These are phyloP conservation scores for Rhynchonycteris naso DNA, from an alignment of 2,797 vertebrate species.

Conservation along the genomic window DNA sequence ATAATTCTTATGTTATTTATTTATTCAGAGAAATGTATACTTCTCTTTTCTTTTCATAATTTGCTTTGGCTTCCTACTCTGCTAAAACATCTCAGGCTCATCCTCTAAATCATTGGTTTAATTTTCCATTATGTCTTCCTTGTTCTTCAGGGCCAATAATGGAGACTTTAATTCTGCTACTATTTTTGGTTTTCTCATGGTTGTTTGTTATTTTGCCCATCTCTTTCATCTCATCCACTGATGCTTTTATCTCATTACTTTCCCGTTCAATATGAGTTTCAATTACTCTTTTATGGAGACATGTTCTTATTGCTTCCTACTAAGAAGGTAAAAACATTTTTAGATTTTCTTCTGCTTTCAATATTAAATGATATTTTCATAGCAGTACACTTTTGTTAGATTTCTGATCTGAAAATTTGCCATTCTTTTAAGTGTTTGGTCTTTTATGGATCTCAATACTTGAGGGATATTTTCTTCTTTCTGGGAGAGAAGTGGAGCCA, in stretches of 20 bases:
- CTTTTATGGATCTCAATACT: not conserved
- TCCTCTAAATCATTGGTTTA: not conserved
- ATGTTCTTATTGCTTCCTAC: not conserved
- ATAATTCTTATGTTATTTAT: not conserved
- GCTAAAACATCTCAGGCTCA: not conserved
- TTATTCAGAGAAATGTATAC: not conserved
- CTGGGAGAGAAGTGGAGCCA: not conserved
- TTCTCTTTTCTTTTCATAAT: not conserved
- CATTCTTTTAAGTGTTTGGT: slow-evolving; percentile 28
- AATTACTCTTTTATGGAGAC: not conserved
- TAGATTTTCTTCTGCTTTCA: slow-evolving; percentile 41
- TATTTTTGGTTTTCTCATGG: not conserved
- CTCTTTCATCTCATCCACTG: not conserved
- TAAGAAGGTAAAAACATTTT: slow-evolving; percentile 9
- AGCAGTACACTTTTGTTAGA: slow-evolving; percentile 10
- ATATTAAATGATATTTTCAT: slow-evolving; percentile 36
- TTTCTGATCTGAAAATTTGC: not conserved
- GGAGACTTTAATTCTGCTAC: not conserved
- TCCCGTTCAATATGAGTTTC: not conserved
- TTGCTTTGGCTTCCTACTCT: slow-evolving; percentile 13
- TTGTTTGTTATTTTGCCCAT: not conserved
- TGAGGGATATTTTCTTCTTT: not conserved
- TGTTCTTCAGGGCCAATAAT: not conserved
- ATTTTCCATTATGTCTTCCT: slow-evolving; percentile 5
- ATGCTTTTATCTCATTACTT: slow-evolving; percentile 22